Base-by-base conservation (phyloP, 2,797 vertebrate species). In the Falco cherrug region DNA sequence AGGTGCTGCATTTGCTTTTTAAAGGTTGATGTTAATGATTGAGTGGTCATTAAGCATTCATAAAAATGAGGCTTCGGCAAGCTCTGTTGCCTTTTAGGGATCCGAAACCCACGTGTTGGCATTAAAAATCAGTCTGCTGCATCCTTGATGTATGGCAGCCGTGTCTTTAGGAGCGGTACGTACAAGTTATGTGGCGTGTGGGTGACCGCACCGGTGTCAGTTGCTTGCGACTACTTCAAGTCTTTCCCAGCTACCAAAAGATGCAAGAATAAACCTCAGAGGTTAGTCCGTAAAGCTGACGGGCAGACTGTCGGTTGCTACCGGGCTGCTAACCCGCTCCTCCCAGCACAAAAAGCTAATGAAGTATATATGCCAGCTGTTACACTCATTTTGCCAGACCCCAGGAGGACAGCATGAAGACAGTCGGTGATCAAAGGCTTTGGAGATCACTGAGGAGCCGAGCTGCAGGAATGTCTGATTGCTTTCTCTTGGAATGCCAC, bases 401-500 rank as follows among this genome's bases (percentile, higher is more conserved):
- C 96, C 93, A 70, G 93, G 96, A 96, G 93, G 96, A 96, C 91
- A 57, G 95, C 89, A n/a, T 89, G 97, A 96, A 93, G 95, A 97
- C 94, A 84, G 88, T 53, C 82, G 5, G 51, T 94, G 95, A 97
- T 97, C 96, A 98, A 97, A 97, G 95, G 90, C 92, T 93, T 48
- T 43, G 71, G 79, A 94, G 93, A 95, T 97, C 96, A 89, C 37
- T 73, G 93, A 92, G 92, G 94, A 97, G 96, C 87, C 71, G 51
- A 90, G 94, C 93, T 77, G 91, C 96, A 89, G 96, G 96, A 97
- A 96, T 94, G 93, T 94, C 96, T 94, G 95, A 93, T 94, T 92
- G 90, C 96, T 97, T 97, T 97, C 96, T 97, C 90, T 96, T 82
- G 92, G 96, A 97, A 96, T 96, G 80, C 93, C 92, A 70, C 75